phyloP scores from a whole-genome alignment of 1,140 invertebrate species.

The Hormaphis cornu region DNA sequence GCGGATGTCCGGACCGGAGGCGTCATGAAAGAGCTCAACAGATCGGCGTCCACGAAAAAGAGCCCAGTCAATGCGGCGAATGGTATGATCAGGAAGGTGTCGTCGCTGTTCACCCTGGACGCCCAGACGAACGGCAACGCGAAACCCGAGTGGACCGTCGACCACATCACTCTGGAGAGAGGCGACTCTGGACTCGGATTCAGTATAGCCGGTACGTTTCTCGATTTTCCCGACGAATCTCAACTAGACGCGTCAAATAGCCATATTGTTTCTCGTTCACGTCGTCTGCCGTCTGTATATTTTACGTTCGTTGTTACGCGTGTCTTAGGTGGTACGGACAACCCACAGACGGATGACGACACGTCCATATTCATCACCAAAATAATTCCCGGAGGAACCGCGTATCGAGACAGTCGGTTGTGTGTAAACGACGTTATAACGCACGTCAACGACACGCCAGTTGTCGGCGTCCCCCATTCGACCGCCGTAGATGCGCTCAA shows the following conservation, averaged over 20 bases:
- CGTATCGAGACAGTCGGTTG: conserved; percentile 64
- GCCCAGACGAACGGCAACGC: conserved; percentile 60
- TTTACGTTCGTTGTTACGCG: not conserved
- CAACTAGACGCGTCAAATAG: too few species aligned
- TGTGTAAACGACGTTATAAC: conserved; percentile 84
- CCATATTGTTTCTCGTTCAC: too few species aligned
- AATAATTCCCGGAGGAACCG: conserved; percentile 94
- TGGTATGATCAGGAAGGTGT: conserved; percentile 76
- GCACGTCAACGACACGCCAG: conserved; percentile 79
- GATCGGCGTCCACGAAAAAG: conserved; percentile 43
- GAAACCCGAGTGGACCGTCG: conserved; percentile 62
- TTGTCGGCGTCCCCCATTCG: conserved; percentile 85
- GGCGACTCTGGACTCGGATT: conserved; percentile 85
- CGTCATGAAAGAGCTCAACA: conserved; percentile 22
- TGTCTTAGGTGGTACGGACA: conserved; percentile 55
- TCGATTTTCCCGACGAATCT: too few species aligned
- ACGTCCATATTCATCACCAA: conserved; percentile 96
- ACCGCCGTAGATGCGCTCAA: conserved; percentile 92
- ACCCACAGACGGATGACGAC: conserved; percentile 60
- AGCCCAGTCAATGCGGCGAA: conserved; percentile 50
- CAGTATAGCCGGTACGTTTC: conserved; percentile 76
- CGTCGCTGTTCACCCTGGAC: conserved; percentile 73
- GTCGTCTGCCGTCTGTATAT: too few species aligned
- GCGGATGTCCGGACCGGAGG: not conserved
- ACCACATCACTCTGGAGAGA: conserved; percentile 76